A percentile compares a stretch with the other conserved stretches of the same genome.
Conservation (phyloP, 2,888 invertebrate genomes). For the Dorcus hopei region DNA sequence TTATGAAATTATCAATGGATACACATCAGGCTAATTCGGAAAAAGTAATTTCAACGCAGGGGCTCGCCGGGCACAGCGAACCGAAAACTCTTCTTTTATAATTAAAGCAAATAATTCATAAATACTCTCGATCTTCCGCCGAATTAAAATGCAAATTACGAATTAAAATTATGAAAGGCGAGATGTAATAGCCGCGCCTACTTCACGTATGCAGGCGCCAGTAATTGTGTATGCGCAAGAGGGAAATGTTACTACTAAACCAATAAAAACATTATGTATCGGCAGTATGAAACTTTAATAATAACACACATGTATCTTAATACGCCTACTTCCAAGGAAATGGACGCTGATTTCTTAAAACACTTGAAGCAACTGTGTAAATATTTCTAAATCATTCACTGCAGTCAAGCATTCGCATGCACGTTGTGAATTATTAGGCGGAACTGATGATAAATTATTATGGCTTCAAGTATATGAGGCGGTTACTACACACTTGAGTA, state of each 20-base stretch:
- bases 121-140: background rate
- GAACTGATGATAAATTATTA: too few relatives aligned
- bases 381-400: too few relatives aligned
- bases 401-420: too few relatives aligned
- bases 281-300: background rate
- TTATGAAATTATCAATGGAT: background rate
- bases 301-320: background rate
- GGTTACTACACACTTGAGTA: too few relatives aligned
- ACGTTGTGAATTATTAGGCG: too few relatives aligned
- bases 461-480: too few relatives aligned
- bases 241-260: background rate
- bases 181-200: conserved; percentile 8
- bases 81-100: background rate
- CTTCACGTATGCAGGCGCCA: conserved; percentile 16
- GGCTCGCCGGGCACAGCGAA: background rate
- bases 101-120: background rate
- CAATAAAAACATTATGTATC: background rate
- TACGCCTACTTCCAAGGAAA: background rate
- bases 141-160: background rate
- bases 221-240: conserved; percentile 11
- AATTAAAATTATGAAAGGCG: conserved; percentile 6
- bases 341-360: too few relatives aligned
- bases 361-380: too few relatives aligned
- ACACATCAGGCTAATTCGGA: background rate
- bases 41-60: background rate